Conservation (phyloP, 2,113 vertebrate genomes). For the Epinephelus moara region DNA sequence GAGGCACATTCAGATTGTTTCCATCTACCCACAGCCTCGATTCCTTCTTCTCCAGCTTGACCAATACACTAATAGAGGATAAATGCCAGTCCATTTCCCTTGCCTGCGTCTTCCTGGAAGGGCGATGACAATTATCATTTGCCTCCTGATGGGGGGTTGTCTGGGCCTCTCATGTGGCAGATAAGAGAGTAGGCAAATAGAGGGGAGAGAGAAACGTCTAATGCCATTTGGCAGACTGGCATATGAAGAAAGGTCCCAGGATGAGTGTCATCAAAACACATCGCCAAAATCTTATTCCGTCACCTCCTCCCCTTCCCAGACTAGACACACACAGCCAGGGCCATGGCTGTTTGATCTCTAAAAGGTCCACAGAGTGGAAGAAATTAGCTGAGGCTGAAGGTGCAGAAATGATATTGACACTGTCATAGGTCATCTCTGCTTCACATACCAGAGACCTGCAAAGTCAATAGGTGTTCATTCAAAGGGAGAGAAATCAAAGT, state of each 20-base stretch:
- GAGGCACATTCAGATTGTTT: constrained; percentile 42
- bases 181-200: constrained; percentile 80
- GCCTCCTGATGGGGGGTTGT: constrained; percentile 77
- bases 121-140: constrained; percentile 74
- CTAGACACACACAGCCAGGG: constrained; percentile 33
- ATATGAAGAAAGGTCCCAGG: constrained; percentile 78
- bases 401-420: constrained; percentile 45
- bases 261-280: constrained; percentile 75
- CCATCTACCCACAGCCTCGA: constrained; percentile 10
- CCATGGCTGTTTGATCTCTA: constrained; percentile 71
- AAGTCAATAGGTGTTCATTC: constrained; percentile 46
- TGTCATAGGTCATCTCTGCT: constrained; percentile 72
- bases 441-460: constrained; percentile 14
- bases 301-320: constrained; percentile 16
- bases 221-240: constrained; percentile 73
- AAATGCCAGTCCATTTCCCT: constrained; percentile 77
- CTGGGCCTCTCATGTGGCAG: constrained; percentile 84
- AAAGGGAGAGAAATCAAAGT: constrained; percentile 55
- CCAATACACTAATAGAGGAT: constrained; percentile 71
- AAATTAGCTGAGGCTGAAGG: constrained; percentile 68
- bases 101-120: constrained; percentile 67
- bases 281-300: constrained; percentile 53
- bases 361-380: constrained; percentile 59
- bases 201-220: constrained; percentile 71
- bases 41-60: constrained; percentile 44